These are phyloP conservation scores for Mythimna loreyi DNA, from an alignment of 2,888 invertebrate species.

Conservation along the genomic window DNA sequence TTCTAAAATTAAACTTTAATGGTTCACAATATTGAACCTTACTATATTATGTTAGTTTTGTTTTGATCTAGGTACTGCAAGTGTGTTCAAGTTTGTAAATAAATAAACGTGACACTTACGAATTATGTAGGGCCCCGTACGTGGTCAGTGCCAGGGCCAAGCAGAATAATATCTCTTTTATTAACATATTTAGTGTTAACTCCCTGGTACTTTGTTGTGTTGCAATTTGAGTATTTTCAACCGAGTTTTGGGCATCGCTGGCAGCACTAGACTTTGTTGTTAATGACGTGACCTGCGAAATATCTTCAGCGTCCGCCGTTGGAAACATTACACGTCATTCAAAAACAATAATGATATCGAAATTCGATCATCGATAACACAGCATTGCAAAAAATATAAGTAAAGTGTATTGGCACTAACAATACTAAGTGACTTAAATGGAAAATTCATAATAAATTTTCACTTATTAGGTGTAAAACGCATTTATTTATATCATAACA, in stretches of 20 bases:
- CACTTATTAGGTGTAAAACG: slow-evolving; percentile 39
- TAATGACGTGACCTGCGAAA: slow-evolving; percentile 86
- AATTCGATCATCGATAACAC: slow-evolving; percentile 71
- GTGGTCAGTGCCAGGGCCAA: slow-evolving; percentile 92
- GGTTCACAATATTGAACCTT: not conserved
- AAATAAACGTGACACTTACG: slow-evolving; percentile 89
- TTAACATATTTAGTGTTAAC: slow-evolving; percentile 89
- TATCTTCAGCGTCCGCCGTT: slow-evolving; percentile 88
- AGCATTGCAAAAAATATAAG: slow-evolving; percentile 73
- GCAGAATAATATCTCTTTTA: slow-evolving; percentile 92
- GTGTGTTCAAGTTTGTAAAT: slow-evolving; percentile 14
- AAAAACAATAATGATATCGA: slow-evolving; percentile 80
- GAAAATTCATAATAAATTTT: slow-evolving; percentile 73
- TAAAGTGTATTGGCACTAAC: slow-evolving; percentile 53
- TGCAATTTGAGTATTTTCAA: slow-evolving; percentile 78
- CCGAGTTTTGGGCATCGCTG: slow-evolving; percentile 84
- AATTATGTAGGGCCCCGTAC: slow-evolving; percentile 93
- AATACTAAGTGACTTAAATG: slow-evolving; percentile 53
- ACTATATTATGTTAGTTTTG: not conserved
- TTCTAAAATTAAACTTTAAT: not conserved
- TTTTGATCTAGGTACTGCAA: not conserved
- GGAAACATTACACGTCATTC: slow-evolving; percentile 91
- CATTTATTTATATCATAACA: slow-evolving; percentile 58
- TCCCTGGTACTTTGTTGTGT: slow-evolving; percentile 82
- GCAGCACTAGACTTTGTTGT: slow-evolving; percentile 76